Base-by-base conservation (phyloP, 2,113 vertebrate genomes). In the Entomyzon cyanotis region DNA sequence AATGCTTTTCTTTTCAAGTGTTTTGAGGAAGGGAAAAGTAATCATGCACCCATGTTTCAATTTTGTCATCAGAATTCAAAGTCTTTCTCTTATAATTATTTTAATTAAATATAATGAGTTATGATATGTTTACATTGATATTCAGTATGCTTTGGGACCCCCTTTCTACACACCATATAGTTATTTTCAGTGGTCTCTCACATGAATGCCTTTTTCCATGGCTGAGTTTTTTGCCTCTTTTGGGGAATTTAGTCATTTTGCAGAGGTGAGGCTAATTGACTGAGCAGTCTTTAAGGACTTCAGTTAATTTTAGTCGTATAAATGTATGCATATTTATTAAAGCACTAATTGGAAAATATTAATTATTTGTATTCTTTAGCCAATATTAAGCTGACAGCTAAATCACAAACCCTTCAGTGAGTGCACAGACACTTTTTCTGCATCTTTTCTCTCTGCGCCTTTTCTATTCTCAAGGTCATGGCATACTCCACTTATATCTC, bases 101-200 rank as follows among this genome's bases (percentile, higher is more conserved):
- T 21, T 27, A 63, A 80, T 50, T 71, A 60, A 78, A 9, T 64
- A 47, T 49, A 90, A 69, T 56, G 22, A 77, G 22, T 78, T 87
- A 44, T 8, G 0, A 15, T 69, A 31, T 15, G 5, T 49, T 89
- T 71, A 56, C 6, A 11, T 4, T 39, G n/a, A 59, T 44, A 68
- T 11, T 4, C 15, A 60, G 2, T 5, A 33, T 28, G 21, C 11
- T 77, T 64, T 71, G 11, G 1, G 1, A 77, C 13, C 59, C 7
- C 18, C 11, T 84, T 50, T 31, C 30, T 44, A 37, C 0, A 0
- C 15, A 73, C 6, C 2, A 2, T 21, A 25, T 10, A 31, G 11
- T 52, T 81, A 7, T 74, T 78, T 81, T 81, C 69, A 67, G 39
- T 47, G 33, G 10, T 56, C 2, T 73, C 6, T 46, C 50, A 60